Evolutionary conservation across 2,888 invertebrate species (phyloP), one percentile per base, ranked within the genome.

Genomic region (Plebejus melissa): DNA sequence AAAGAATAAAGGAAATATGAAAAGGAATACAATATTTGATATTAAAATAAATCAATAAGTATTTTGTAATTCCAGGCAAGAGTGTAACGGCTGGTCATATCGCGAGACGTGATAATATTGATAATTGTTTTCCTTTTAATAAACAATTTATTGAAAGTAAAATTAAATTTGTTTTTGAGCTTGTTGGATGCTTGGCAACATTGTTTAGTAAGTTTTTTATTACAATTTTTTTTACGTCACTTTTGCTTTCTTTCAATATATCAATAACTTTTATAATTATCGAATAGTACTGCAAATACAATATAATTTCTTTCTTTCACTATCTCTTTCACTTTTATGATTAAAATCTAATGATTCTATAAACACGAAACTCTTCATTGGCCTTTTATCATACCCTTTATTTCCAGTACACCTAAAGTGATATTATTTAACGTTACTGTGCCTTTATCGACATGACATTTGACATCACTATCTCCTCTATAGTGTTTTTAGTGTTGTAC

Each of bases 401-500:
- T 28, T 60, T 60, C 28, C 60, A 60, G 13, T 65, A 65, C 65
- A 65, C 65, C 65, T 36, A 65, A 13, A 13, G 32, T 71, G 13
- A 71, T 46, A 46, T 71, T 71, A 46, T 71, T 71, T 46, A 32
- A 16, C 36, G 65, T 65, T 70, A 41, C 41, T 71, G 71, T 1
- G 50, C 54, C 46, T 76, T 78, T 80, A 81, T 80, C 81, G 81
- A 80, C 81, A 11, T 83, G 86, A 85, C 89, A 85, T 84, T 86
- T 88, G 87, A 87, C 89, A 81, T 80, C 54, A 76, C 81, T 89
- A 89, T 88, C 89, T 80, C 75, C 77, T 75, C 79, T 81, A 78
- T 84, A 87, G 88, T 88, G 88, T 86, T 86, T 72, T 72, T 72
- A 87, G 88, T 88, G 88, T 86, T 86, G 83, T 86, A 89, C 88